Conservation (phyloP, 2,888 invertebrate genomes). For the Ochropleura plecta region DNA sequence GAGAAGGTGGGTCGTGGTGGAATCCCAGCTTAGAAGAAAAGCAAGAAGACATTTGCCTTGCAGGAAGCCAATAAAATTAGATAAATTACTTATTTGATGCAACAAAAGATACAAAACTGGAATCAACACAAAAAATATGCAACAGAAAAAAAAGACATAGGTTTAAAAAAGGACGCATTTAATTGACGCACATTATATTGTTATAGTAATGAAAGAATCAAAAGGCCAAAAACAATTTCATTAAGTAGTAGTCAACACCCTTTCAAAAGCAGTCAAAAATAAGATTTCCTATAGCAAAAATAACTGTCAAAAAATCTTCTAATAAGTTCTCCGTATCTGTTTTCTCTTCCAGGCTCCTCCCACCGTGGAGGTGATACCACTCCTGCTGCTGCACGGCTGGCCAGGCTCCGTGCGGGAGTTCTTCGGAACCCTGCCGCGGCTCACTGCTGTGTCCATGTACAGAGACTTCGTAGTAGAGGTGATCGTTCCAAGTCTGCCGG, state of each 20-base stretch:
- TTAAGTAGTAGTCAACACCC: background rate
- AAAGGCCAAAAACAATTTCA: background rate
- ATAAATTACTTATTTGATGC: too few relatives aligned
- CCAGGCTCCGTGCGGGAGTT: slow-evolving; percentile 94
- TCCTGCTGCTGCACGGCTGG: slow-evolving; percentile 94
- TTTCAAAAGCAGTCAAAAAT: background rate
- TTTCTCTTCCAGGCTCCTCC: slow-evolving; percentile 33
- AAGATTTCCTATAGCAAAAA: background rate
- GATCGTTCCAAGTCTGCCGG: slow-evolving; percentile 69
- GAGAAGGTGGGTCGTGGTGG: too few relatives aligned
- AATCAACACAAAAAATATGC: too few relatives aligned
- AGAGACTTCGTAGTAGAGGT: slow-evolving; percentile 66
- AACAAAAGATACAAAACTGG: too few relatives aligned
- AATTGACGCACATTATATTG: too few relatives aligned
- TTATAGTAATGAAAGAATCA: background rate
- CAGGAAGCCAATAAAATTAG: background rate
- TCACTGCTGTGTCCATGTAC: slow-evolving; percentile 33
- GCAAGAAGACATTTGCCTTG: background rate
- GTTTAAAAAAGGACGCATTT: too few relatives aligned
- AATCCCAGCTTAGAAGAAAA: background rate
- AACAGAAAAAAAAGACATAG: too few relatives aligned
- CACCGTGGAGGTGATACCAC: slow-evolving; percentile 50
- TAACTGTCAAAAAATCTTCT: background rate
- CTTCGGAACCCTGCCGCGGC: slow-evolving; percentile 80
- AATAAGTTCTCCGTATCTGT: background rate